A percentile compares a stretch with the other conserved stretches of the same genome.
Conservation (phyloP, 1,140 invertebrate genomes). For the Diorhabda sublineata region DNA sequence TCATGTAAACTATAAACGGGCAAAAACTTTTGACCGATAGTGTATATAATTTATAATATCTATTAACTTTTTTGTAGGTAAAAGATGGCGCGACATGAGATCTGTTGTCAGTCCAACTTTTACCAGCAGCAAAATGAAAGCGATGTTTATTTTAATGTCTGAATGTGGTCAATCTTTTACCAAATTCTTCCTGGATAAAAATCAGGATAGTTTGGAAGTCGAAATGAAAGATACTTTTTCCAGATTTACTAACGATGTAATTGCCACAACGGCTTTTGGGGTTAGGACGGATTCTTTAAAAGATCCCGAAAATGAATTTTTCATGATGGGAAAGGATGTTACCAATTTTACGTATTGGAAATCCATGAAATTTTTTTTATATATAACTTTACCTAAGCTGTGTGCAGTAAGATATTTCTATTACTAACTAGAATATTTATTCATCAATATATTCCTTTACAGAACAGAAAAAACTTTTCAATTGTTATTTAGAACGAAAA, state of each 20-base stretch:
- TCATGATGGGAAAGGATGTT: conserved; percentile 13
- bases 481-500: too few species aligned
- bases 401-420: too few species aligned
- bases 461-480: too few species aligned
- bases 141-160: conserved; percentile 42
- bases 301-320: conserved; percentile 44
- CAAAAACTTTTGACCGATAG: too few species aligned
- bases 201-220: conserved; percentile 20
- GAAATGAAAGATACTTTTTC: conserved; percentile 24
- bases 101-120: conserved; percentile 45
- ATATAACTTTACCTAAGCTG: too few species aligned
- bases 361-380: too few species aligned
- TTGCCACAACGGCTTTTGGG: conserved; percentile 45
- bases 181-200: conserved; percentile 32
- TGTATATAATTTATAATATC: too few species aligned
- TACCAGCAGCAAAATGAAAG: conserved; percentile 46
- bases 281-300: conserved; percentile 46
- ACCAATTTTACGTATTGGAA: too few species aligned
- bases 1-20: too few species aligned
- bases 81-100: conserved; percentile 47
- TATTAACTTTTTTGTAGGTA: conserved; percentile 23
- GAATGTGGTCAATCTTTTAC: conserved; percentile 38
- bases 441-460: too few species aligned
- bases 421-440: too few species aligned
- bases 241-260: conserved; percentile 18